Evolutionary conservation across 2,888 invertebrate species (phyloP).

Genomic region (Agonopterix alstromeriana): DNA sequence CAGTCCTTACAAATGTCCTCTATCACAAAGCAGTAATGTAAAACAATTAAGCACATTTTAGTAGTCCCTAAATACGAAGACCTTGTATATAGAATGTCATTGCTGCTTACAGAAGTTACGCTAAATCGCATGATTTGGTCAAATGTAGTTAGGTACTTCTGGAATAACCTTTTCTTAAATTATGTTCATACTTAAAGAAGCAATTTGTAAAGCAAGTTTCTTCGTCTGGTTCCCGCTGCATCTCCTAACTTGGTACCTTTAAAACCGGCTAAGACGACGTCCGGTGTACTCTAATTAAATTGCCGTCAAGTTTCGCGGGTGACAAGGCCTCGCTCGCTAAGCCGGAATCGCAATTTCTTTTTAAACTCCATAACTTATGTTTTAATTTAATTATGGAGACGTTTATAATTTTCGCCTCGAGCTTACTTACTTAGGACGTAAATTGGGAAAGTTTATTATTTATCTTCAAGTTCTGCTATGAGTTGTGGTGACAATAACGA

Average conservation of each 20-base stretch:
- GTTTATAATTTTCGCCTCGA: constrained; percentile 57
- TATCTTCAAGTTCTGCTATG: constrained; percentile 50
- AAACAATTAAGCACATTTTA: too few relatives aligned
- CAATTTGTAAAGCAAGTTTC: too few relatives aligned
- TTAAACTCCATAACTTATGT: constrained; percentile 61
- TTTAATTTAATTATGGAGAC: constrained; percentile 64
- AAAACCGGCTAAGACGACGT: constrained; percentile 15
- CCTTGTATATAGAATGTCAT: too few relatives aligned
- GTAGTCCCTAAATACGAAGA: too few relatives aligned
- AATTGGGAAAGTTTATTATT: constrained; percentile 68
- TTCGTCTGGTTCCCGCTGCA: not conserved
- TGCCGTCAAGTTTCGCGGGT: constrained; percentile 39
- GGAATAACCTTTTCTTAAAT: too few relatives aligned
- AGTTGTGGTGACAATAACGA: constrained; percentile 39
- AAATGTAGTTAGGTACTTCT: too few relatives aligned
- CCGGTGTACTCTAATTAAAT: constrained; percentile 48
- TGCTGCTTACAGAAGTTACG: too few relatives aligned
- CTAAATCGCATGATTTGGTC: too few relatives aligned
- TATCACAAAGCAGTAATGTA: too few relatives aligned
- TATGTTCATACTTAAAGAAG: too few relatives aligned
- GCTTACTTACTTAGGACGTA: constrained; percentile 32
- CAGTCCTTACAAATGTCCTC: too few relatives aligned
- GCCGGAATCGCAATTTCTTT: constrained; percentile 56
- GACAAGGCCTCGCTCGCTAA: constrained; percentile 36
- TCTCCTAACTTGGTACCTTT: not conserved